A percentile compares a stretch with the other conserved stretches of the same genome.
These are phyloP conservation scores for Nyctibius bracteatus DNA, from an alignment of 2,113 vertebrate species.

Conservation along the genomic window DNA sequence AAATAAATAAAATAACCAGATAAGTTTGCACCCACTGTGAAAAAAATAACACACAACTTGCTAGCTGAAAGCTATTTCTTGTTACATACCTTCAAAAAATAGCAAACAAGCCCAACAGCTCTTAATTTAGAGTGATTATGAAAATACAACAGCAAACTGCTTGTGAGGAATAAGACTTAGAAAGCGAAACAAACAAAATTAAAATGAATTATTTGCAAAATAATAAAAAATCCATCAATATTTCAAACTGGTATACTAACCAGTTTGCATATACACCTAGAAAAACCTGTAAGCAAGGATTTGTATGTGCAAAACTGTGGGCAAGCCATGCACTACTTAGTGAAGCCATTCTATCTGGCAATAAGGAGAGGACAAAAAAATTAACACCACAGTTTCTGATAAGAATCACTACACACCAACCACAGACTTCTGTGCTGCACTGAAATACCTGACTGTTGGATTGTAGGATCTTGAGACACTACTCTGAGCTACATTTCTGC, in stretches of 20 bases:
- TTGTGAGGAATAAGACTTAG: not conserved
- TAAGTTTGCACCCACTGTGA: not conserved
- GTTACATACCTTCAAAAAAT: not conserved
- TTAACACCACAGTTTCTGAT: accelerated
- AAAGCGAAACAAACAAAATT: not conserved
- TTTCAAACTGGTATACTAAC: not conserved
- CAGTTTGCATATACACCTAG: not conserved
- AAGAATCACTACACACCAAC: not conserved
- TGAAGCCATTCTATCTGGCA: not conserved
- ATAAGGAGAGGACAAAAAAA: not conserved
- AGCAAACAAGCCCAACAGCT: not conserved
- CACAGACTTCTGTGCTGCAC: not conserved
- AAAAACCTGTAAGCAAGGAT: not conserved
- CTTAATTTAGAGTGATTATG: not conserved
- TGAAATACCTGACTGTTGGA: not conserved
- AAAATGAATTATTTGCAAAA: not conserved
- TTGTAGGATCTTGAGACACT: not conserved
- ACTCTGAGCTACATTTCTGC: not conserved
- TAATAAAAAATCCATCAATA: not conserved
- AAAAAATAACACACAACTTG: not conserved
- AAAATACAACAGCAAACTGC: not conserved
- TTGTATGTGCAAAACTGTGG: not conserved
- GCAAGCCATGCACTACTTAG: not conserved
- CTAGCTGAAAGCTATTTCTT: not conserved
- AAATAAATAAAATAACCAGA: not conserved